phyloP scores from a whole-genome alignment of 2,113 vertebrate species.

The Cyphomyrus plagiostoma region DNA sequence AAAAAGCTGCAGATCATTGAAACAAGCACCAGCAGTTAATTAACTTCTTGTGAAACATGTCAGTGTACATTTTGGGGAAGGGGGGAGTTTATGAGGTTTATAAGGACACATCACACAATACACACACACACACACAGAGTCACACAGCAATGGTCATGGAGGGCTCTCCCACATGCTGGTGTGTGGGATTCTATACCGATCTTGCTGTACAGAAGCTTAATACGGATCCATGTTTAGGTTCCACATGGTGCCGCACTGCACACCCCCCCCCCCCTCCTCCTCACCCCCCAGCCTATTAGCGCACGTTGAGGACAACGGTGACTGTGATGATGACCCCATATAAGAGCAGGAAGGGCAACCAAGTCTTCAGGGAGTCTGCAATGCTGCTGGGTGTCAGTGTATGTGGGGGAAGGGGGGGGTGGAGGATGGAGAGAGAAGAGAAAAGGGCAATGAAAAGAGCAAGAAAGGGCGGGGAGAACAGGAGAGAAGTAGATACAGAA shows the following conservation, averaged over 20 bases:
- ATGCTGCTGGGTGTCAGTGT: conserved; percentile 54
- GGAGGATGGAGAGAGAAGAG: fast-evolving
- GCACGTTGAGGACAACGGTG: conserved; percentile 74
- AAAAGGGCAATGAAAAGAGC: neutral
- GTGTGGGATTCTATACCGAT: neutral
- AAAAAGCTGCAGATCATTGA: neutral
- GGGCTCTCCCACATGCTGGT: neutral
- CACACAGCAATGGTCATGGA: neutral
- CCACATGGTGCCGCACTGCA: no score
- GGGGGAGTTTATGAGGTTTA: neutral
- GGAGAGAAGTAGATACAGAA: neutral
- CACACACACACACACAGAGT: neutral
- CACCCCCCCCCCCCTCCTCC: neutral
- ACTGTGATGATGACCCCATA: conserved; percentile 72
- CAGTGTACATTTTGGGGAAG: neutral
- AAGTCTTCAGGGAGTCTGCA: conserved; percentile 88
- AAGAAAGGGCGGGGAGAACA: neutral
- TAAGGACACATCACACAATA: neutral
- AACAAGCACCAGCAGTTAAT: neutral
- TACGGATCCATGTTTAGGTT: neutral
- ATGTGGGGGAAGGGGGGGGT: fast-evolving
- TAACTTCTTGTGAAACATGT: neutral
- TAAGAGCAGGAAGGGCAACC: conserved; percentile 88
- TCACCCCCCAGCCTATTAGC: conserved; percentile 49
- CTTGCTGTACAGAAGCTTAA: neutral